Base-by-base conservation (phyloP, 2,113 vertebrate species). In the Pelusios castaneus region DNA sequence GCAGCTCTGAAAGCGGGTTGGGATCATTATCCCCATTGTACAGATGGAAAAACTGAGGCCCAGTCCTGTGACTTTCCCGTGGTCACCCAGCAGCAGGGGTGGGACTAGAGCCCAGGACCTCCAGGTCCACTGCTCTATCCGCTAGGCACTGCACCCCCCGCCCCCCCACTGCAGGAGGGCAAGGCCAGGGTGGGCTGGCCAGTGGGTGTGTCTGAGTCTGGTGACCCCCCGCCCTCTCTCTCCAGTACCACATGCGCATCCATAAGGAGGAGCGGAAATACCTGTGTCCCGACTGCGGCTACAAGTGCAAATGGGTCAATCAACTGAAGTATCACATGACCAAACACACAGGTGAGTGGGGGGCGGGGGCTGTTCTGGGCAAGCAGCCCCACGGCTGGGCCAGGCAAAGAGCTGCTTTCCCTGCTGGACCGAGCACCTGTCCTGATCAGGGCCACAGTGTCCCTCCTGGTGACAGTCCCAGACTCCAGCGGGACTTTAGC, bases 251-350 rank as follows among this genome's bases (percentile, higher is more conserved):
- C 87, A 99, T 99, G 99, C 98, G 99, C 83, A 99, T 99, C 96
- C 99, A 99, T 96, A 99, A 98, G 96, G 99, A 99, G 24, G 99
- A 99, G 93, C 98, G 98, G 86, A 99, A 99, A 91, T 99, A 99
- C 67, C 98, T 99, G 80, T 99, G 99, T 92, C 99, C 99, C 0
- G 99, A 99, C 67, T 99, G 99, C 6, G 99, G 99, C 89, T 99
- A 99, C 98, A 99, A 99, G 96, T 99, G 99, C 98, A 99, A 99
- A 93, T 99, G 99, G 99, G 98, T 99, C 67, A 99, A 99, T 96
- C 99, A 99, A 96, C 98, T 99, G 92, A 99, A 99, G 96, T 99
- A 99, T 91, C 99, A 99, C 97, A 99, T 99, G 99, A 99, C 99
- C 12, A 99, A 99, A 89, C 99, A 99, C 97, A 99, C 99, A 41